Base-by-base conservation (phyloP, 2,888 invertebrate species). In the Heliothis peltigera region DNA sequence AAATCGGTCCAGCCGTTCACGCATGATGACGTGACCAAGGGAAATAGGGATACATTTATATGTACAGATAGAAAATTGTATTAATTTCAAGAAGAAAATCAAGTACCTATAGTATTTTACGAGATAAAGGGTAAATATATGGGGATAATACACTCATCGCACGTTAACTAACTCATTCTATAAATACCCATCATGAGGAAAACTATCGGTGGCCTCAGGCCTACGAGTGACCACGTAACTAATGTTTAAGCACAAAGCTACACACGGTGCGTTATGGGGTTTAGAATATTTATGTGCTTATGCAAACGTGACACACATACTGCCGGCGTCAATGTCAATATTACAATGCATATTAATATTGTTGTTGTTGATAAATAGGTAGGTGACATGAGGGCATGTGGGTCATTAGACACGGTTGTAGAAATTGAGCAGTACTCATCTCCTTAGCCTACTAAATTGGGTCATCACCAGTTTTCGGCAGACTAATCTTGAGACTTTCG, bases 301-400 rank as follows among this genome's bases (percentile, higher is more conserved):
- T 18, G 42, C 25, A 51, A 7, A 43, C 48, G 17, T 17, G 17
- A 42, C 17, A 17, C 17, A 49, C 48, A 22, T 22, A n/a, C 32
- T 53, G 25, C 67, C 35, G 12, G 18, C 61, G 48, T 67, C 52
- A 68, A 43, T 61, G 69, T 21, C 61, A 52, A 5, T n/a, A 52
- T 68, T 48, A 48, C 22, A 48, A 68, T 32, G 32, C 8, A 32
- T 39, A 39, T n/a, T 61, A 53, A n/a, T 47, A 64, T 42, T 21
- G 15, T 67, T 8, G 35, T 17, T 12, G 3, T 39, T 48, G 28
- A 17, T 53, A 17, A 21, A 22, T 54, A 25, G 53, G 22, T 53
- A 17, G 19, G 25, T 35, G 6, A 18, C 12, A 35, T 17, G 22
- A 43, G 22, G 32, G 48, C 12, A 35, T 17, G 22, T 48, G 22